These are phyloP conservation scores for Alloscopus bannaensis DNA, from an alignment of 2,888 invertebrate species.

Conservation along the genomic window DNA sequence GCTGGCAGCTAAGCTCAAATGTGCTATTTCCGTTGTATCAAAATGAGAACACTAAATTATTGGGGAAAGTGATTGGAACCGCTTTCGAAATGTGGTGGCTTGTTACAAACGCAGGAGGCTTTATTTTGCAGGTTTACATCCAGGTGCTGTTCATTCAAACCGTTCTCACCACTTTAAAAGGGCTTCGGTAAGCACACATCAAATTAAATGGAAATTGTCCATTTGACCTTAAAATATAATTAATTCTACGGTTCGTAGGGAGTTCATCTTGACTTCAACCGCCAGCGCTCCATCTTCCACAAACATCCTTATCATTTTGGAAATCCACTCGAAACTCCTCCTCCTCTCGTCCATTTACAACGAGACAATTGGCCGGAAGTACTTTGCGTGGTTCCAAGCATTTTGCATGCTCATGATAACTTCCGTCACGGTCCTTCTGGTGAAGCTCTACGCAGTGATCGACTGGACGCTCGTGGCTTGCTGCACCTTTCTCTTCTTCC, in stretches of 20 bases:
- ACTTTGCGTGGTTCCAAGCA: background rate
- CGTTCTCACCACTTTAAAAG: background rate
- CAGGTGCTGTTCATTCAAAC: conserved; percentile 7
- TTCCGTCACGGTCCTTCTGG: background rate
- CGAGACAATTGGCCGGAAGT: background rate
- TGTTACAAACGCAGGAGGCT: background rate
- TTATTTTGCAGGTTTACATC: background rate
- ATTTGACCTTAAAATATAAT: background rate
- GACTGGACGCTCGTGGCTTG: background rate
- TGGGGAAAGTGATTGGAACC: background rate
- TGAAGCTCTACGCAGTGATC: background rate
- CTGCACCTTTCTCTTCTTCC: background rate
- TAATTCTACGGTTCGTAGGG: no score
- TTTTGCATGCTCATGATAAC: background rate
- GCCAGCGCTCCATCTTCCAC: no score
- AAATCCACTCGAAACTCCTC: background rate
- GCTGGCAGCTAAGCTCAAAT: background rate
- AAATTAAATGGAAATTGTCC: background rate
- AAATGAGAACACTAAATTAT: background rate
- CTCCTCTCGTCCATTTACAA: background rate
- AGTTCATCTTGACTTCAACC: no score
- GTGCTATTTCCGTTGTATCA: background rate
- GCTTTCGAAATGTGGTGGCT: background rate
- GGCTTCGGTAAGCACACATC: background rate
- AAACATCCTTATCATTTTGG: background rate